Evolutionary conservation across 1,140 invertebrate species (phyloP).

Genomic region (Apocrypta bakeri): DNA sequence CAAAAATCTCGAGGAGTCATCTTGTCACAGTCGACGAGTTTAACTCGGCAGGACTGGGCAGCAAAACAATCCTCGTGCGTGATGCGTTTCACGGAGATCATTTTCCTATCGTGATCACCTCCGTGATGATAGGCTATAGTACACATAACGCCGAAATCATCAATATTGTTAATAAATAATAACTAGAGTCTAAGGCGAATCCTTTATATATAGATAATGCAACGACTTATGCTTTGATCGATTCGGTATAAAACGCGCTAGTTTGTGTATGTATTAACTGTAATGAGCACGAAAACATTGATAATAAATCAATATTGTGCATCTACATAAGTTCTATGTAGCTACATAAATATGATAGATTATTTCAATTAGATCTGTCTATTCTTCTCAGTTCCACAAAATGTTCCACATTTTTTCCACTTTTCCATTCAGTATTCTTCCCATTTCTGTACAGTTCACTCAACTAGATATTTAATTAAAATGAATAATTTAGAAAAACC

Average conservation of each 20-base stretch:
- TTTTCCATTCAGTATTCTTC: background rate
- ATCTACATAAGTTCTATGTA: constrained; percentile 26
- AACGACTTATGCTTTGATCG: background rate
- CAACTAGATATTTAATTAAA: too few species aligned
- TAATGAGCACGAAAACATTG: background rate
- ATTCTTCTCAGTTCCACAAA: constrained; percentile 13
- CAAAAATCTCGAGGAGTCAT: background rate
- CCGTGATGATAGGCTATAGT: background rate
- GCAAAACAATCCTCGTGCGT: too few species aligned
- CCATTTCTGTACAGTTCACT: too few species aligned
- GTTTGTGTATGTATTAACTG: constrained; percentile 20
- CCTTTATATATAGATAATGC: background rate
- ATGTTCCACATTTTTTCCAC: background rate
- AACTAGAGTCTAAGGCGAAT: constrained; percentile 21
- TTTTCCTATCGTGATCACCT: background rate
- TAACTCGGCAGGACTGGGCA: constrained; percentile 9
- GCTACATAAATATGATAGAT: constrained; percentile 1
- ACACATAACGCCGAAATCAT: background rate
- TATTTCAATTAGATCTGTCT: constrained; percentile 8
- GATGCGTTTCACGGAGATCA: background rate
- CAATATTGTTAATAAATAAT: constrained; percentile 13
- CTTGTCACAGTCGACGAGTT: background rate
- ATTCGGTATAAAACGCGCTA: constrained; percentile 14
- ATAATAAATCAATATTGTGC: constrained; percentile 2
- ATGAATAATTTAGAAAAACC: too few species aligned